These are phyloP conservation scores for Acanthococcus lagerstroemiae DNA, from an alignment of 2,888 invertebrate species.

Conservation along the genomic window DNA sequence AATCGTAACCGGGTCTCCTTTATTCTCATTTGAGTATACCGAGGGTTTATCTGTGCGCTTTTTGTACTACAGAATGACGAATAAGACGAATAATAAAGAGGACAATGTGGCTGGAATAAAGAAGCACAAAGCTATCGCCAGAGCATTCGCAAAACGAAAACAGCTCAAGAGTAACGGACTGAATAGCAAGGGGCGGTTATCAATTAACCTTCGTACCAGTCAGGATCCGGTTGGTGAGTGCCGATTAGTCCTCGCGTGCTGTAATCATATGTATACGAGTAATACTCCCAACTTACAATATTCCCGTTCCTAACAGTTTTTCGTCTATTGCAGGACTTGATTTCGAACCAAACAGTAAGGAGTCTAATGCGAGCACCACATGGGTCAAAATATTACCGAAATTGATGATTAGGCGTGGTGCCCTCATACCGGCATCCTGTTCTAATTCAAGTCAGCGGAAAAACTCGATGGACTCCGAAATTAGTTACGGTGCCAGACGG, in stretches of 20 bases:
- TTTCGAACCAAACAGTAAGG: slow-evolving; percentile 59
- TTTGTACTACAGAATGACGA: slow-evolving; percentile 52
- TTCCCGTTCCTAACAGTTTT: background rate
- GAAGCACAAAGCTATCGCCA: slow-evolving; percentile 84
- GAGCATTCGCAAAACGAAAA: slow-evolving; percentile 78
- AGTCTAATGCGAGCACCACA: slow-evolving; percentile 74
- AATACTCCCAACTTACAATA: background rate
- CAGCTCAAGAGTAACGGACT: slow-evolving; percentile 70
- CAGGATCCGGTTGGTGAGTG: slow-evolving; percentile 70
- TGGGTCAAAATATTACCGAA: slow-evolving; percentile 87
- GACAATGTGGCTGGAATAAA: slow-evolving; percentile 61
- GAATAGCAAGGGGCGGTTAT: slow-evolving; percentile 68
- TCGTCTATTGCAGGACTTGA: slow-evolving; percentile 49
- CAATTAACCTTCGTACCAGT: slow-evolving; percentile 74
- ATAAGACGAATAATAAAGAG: slow-evolving; percentile 54
- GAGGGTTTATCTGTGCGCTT: background rate
- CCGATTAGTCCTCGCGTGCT: background rate
- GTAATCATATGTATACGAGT: no score
- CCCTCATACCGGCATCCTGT: slow-evolving; percentile 53
- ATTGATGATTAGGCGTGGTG: slow-evolving; percentile 72
- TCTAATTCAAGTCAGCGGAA: slow-evolving; percentile 48
- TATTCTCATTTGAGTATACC: background rate
- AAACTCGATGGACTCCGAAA: slow-evolving; percentile 51
- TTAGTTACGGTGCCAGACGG: slow-evolving; percentile 40
- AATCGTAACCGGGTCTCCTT: no score